Percentiles rank a stretch among this genome's conserved stretches.
Conservation (phyloP, 2,797 vertebrate species). For the Enteromius trimaculatus region DNA sequence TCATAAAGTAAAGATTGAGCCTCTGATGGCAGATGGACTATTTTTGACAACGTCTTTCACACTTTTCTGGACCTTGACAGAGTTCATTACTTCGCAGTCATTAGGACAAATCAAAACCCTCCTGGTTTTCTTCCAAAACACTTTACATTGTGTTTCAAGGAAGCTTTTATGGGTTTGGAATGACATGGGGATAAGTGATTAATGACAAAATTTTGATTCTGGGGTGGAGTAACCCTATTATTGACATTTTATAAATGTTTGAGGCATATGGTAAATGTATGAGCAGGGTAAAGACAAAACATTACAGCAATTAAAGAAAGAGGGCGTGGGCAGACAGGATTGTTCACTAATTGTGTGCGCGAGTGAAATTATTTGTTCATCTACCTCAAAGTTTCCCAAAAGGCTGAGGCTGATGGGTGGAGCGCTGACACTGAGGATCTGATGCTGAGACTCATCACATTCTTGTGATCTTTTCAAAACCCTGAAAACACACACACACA, state of each 20-base stretch:
- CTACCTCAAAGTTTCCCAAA: constrained; percentile 99
- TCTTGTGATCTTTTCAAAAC: constrained; percentile 84
- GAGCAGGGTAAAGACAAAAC: neutral
- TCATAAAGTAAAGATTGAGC: no score
- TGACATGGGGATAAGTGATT: no score
- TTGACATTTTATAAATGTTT: neutral
- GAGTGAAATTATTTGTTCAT: constrained; percentile 15
- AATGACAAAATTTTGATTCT: neutral
- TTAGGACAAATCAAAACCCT: no score
- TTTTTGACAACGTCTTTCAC: no score
- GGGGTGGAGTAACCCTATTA: no score
- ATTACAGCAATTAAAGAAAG: neutral
- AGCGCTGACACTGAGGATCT: constrained; percentile 91
- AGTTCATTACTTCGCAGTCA: no score
- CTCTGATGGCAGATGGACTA: no score
- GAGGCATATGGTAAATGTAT: neutral
- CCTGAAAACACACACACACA: constrained; percentile 71
- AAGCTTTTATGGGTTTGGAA: no score
- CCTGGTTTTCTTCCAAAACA: no score
- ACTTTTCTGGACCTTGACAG: no score
- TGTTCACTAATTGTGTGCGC: constrained; percentile 6
- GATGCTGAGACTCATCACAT: constrained; percentile 82
- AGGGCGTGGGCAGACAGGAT: neutral
- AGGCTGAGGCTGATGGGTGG: constrained; percentile 94
- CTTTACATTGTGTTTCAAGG: no score